These are phyloP conservation scores for Drosophila quasianomalipes DNA, from an alignment of 2,888 invertebrate species.

Conservation along the genomic window DNA sequence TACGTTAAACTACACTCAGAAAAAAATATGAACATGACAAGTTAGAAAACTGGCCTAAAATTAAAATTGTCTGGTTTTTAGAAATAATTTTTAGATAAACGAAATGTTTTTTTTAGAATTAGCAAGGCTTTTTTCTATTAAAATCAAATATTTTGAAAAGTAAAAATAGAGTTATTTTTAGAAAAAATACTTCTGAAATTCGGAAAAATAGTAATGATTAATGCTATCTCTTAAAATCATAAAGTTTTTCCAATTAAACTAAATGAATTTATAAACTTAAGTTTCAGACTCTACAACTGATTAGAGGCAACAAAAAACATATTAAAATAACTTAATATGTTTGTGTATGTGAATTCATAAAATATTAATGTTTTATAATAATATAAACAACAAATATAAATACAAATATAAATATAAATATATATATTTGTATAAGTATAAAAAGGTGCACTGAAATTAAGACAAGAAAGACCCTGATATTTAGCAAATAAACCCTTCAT, in stretches of 20 bases:
- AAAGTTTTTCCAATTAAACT: not conserved
- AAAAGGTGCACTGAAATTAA: not conserved
- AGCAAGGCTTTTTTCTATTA: not conserved
- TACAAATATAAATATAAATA: not conserved
- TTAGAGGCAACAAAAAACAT: too few species aligned
- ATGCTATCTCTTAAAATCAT: not conserved
- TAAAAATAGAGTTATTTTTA: too few species aligned
- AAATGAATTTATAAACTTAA: not conserved
- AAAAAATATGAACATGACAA: not conserved
- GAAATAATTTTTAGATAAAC: too few species aligned
- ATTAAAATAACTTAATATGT: too few species aligned
- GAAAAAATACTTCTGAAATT: not conserved
- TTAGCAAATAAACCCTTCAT: not conserved
- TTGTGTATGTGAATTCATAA: too few species aligned
- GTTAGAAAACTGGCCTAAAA: not conserved
- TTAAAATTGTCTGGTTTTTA: not conserved
- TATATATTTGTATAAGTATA: not conserved
- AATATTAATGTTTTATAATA: not conserved
- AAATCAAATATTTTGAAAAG: too few species aligned
- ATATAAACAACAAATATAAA: not conserved
- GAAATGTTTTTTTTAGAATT: not conserved
- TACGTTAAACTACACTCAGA: constrained; percentile 1
- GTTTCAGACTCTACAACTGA: not conserved
- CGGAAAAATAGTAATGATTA: not conserved
- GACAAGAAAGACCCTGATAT: not conserved